These are phyloP conservation scores for Drosophila pegasa DNA, from an alignment of 2,888 invertebrate species.

Conservation along the genomic window DNA sequence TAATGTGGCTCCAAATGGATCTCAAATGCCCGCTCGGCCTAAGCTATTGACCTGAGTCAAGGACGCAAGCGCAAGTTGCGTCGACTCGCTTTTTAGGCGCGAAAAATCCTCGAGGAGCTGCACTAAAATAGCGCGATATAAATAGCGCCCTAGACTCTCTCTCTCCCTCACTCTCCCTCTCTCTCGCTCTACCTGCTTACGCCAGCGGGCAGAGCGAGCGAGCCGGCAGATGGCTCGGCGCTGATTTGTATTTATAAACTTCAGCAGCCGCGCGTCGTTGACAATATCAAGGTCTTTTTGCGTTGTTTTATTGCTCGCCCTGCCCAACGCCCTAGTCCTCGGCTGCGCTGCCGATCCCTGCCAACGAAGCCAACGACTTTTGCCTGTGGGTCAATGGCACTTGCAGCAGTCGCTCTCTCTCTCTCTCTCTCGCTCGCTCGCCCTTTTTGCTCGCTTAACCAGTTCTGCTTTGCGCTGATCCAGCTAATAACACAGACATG, in stretches of 20 bases:
- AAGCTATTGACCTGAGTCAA: constrained; percentile 84
- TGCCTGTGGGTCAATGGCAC: constrained; percentile 75
- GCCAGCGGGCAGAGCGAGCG: neutral
- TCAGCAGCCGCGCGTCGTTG: constrained; percentile 59
- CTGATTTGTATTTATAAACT: constrained; percentile 60
- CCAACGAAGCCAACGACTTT: constrained; percentile 71
- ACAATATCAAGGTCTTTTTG: constrained; percentile 74
- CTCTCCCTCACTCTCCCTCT: neutral
- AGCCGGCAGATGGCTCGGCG: neutral
- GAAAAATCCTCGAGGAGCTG: constrained; percentile 44
- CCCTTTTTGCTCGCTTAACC: constrained; percentile 34
- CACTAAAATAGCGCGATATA: constrained; percentile 49
- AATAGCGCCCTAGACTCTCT: constrained; percentile 48
- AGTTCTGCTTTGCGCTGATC: constrained; percentile 51
- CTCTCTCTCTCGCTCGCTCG: constrained; percentile 2
- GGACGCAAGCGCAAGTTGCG: constrained; percentile 60
- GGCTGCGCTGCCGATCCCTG: constrained; percentile 15
- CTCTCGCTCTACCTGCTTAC: neutral
- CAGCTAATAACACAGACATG: constrained; percentile 57
- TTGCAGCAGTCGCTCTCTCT: constrained; percentile 33
- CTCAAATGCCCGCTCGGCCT: constrained; percentile 1
- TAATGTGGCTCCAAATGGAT: constrained; percentile 31
- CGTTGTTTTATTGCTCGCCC: constrained; percentile 29
- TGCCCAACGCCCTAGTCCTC: constrained; percentile 44
- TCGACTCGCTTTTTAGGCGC: constrained; percentile 38